Conservation (phyloP, 2,797 vertebrate species). For the Holocentrus rufus region DNA sequence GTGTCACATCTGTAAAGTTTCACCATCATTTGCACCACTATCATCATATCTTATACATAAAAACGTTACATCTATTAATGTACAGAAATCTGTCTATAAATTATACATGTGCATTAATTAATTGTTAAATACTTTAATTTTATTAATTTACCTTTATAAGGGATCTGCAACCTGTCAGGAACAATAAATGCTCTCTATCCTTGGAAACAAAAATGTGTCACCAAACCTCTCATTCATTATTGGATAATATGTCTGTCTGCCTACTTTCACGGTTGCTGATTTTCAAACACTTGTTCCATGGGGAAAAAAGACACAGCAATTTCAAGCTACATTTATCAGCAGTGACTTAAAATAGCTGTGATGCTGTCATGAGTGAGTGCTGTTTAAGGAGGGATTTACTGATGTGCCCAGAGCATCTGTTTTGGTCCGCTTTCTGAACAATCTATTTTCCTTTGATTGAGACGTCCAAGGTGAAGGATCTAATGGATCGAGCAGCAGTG, state of each 20-base stretch:
- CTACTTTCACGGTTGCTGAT: constrained; percentile 67
- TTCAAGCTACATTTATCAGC: constrained; percentile 78
- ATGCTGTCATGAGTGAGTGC: constrained; percentile 62
- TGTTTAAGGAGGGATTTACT: constrained; percentile 62
- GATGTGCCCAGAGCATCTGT: constrained; percentile 53
- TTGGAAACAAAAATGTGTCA: constrained; percentile 33
- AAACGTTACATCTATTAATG: no score
- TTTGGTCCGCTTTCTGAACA: constrained; percentile 47
- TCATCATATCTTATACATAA: no score
- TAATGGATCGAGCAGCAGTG: constrained; percentile 45
- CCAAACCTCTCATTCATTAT: constrained; percentile 60
- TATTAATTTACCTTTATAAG: no score
- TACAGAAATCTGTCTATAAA: no score
- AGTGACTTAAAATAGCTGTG: constrained; percentile 57
- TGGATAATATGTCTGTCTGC: constrained; percentile 59
- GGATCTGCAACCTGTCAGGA: no score
- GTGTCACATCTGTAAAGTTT: background rate
- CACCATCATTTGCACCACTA: no score
- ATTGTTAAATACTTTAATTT: no score
- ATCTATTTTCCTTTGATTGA: constrained; percentile 67
- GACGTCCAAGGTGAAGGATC: constrained; percentile 56
- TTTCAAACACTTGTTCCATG: constrained; percentile 65
- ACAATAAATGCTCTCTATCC: background rate
- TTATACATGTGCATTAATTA: no score
- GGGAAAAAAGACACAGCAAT: constrained; percentile 62